Evolutionary conservation across 64 coral and sea anemone genomes (phyloP).

Genomic region (Hydrozoanthus tunicans): DNA sequence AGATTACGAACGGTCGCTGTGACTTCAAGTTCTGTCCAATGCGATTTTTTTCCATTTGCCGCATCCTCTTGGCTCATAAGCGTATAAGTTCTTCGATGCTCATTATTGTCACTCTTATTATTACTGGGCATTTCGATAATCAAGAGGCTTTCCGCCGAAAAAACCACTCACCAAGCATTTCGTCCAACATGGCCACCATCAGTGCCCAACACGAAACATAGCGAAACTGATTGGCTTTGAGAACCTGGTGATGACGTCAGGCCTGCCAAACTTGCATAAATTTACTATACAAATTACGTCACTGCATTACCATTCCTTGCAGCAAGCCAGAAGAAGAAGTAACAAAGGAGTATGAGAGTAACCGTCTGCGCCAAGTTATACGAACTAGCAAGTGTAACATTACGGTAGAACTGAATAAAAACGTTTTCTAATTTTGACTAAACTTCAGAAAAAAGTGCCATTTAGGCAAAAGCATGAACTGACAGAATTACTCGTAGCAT

Average conservation of each 20-base stretch:
- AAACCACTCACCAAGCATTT: constrained; percentile 77
- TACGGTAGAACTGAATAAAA: no score
- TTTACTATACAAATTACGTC: constrained; percentile 27
- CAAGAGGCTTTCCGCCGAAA: constrained; percentile 78
- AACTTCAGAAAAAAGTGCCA: no score
- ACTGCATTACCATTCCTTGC: not conserved
- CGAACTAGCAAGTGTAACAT: no score
- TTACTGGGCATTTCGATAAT: constrained; percentile 94
- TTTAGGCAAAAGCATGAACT: no score
- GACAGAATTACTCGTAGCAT: no score
- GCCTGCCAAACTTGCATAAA: constrained; percentile 47
- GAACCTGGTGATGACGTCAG: constrained; percentile 44
- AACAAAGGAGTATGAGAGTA: no score
- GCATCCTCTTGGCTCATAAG: constrained; percentile 94
- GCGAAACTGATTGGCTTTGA: constrained; percentile 58
- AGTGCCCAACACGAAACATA: constrained; percentile 67
- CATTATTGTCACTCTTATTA: constrained; percentile 97
- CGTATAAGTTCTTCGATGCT: constrained; percentile 85
- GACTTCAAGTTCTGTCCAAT: constrained; percentile 98
- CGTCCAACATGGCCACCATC: constrained; percentile 84
- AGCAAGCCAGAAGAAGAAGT: not conserved
- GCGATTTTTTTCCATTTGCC: constrained; percentile 92
- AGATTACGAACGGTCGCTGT: constrained; percentile 96
- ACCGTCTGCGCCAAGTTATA: no score
- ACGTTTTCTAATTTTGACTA: no score